phyloP scores from a whole-genome alignment of 2,113 vertebrate species.

The Diglossa brunneiventris region DNA sequence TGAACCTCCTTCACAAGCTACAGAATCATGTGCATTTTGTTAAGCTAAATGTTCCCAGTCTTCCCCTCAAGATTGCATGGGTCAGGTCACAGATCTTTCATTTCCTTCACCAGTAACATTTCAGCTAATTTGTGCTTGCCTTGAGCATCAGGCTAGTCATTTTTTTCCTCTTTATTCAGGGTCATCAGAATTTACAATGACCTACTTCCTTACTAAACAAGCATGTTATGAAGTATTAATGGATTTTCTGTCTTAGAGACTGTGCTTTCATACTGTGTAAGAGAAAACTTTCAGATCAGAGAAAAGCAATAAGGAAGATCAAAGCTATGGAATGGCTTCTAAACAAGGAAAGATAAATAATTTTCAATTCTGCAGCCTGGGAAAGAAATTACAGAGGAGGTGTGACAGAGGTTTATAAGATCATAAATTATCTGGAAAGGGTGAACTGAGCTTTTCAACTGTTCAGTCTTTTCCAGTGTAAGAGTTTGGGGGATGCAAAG shows the following conservation, averaged over 20 bases:
- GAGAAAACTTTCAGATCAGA: background rate
- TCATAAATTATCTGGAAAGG: background rate
- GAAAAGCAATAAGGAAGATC: background rate
- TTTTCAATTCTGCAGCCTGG: background rate
- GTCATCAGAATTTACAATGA: constrained; percentile 12
- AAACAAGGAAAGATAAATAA: background rate
- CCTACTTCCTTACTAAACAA: constrained; percentile 31
- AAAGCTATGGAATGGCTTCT: background rate
- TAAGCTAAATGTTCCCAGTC: background rate
- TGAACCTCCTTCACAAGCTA: background rate
- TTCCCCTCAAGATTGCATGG: background rate
- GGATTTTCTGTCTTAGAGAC: background rate
- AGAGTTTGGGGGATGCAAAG: background rate
- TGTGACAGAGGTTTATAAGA: background rate
- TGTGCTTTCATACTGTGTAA: background rate
- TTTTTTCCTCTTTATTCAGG: background rate
- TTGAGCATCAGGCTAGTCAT: background rate
- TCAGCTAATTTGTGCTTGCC: constrained; percentile 12
- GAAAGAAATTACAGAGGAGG: background rate
- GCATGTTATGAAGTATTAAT: background rate
- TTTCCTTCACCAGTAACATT: background rate
- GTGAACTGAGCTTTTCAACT: background rate
- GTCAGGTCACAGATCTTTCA: background rate
- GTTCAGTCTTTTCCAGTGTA: background rate
- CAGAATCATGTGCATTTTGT: background rate